Base-by-base conservation (phyloP, 2,888 invertebrate genomes). In the Chaitophorus viminalis region DNA sequence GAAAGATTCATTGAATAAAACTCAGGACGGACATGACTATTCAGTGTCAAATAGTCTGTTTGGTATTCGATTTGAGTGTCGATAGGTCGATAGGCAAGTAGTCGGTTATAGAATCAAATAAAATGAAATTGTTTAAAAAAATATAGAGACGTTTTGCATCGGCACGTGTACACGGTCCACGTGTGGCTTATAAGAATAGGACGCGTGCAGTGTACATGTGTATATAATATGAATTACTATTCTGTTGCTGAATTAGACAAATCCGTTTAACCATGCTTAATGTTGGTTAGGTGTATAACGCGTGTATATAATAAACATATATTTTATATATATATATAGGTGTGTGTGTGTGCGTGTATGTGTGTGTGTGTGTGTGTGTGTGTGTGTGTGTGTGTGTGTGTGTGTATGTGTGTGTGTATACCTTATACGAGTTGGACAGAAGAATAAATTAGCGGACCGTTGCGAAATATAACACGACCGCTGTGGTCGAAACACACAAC, bases 171-270 rank as follows among this genome's bases (percentile, higher is more conserved):
- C n/a, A n/a, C n/a, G n/a, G 60, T 79, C 36, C n/a, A 6, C 79
- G 36, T 33, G 33, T 33, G 25, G 29, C 18, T 25, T 14, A 33
- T 25, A 25, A 60, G 60, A 60, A n/a, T n/a, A n/a, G 21, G 21
- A 29, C 29, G 68, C 2, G 68, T 11, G 68, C 29, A 46, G n/a
- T 14, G 68, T n/a, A 29, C 6, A 29, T 11, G 68, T 68, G 68
- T 68, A n/a, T 54, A 54, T 39, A 39, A 3, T 46, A 14, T 14
- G 46, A 14, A 46, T 36, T 36, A n/a, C 36, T 36, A 36, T 36
- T n/a, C 65, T 9, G 79, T 81, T 81, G 68, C 81, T 46, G 81
- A 81, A 70, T 81, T 81, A 68, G 81, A 81, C 81, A 81, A 81
- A 81, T 81, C 81, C 81, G 81, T 81, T 70, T 81, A 81, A 70